Percentiles rank a stretch among this genome's conserved stretches.
Conservation (phyloP, 2,797 vertebrate genomes). For the Poliocrania exsul region DNA sequence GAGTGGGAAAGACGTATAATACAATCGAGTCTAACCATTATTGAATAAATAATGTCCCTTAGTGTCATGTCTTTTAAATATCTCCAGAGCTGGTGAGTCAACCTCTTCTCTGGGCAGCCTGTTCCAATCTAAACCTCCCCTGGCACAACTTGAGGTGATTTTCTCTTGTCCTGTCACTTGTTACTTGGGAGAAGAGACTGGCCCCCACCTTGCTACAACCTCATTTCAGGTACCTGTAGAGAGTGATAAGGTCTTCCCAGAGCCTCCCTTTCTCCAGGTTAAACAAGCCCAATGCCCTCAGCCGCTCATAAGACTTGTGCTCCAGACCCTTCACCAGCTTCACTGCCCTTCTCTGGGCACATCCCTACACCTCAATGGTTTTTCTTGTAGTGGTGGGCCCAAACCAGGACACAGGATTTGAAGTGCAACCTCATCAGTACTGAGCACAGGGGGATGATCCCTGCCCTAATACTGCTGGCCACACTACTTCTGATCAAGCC, state of each 20-base stretch:
- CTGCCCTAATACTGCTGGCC: not conserved
- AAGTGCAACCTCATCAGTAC: not conserved
- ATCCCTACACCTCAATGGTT: not conserved
- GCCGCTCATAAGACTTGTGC: no score
- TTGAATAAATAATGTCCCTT: not conserved
- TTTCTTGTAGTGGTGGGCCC: not conserved
- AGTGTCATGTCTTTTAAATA: not conserved
- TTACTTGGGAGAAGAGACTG: not conserved
- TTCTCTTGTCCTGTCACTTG: not conserved
- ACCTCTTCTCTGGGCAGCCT: not conserved
- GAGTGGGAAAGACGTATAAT: not conserved
- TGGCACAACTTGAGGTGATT: not conserved
- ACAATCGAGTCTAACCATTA: not conserved
- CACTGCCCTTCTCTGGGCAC: not conserved
- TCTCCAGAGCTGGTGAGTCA: not conserved
- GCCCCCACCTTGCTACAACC: not conserved
- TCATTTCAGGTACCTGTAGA: not conserved
- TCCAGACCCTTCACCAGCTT: not conserved
- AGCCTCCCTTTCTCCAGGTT: not conserved
- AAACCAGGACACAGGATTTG: not conserved
- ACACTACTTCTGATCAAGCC: not conserved
- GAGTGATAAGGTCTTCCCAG: no score
- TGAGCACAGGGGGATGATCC: no score
- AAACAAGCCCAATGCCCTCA: rapidly evolving
- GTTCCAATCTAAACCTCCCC: not conserved